phyloP scores from a whole-genome alignment of 2,797 vertebrate genomes.

The Sorex maritimensis region DNA sequence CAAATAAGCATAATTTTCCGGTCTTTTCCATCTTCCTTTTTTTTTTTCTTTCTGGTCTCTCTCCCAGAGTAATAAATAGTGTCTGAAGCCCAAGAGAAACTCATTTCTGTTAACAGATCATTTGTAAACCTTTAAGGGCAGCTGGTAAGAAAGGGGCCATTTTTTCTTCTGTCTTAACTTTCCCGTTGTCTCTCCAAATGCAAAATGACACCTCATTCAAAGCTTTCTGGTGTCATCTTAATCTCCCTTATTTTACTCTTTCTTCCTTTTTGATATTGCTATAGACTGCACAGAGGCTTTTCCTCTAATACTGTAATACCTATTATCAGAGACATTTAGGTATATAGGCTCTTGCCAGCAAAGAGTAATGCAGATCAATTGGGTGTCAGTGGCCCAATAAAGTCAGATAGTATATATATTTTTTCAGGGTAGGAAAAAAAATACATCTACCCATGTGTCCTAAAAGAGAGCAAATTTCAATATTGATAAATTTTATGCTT shows the following conservation, averaged over 20 bases:
- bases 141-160: constrained; percentile 74
- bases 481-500: constrained; percentile 92
- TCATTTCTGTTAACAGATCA: constrained; percentile 86
- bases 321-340: constrained; percentile 89
- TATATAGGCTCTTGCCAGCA: constrained; percentile 85
- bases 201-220: constrained; percentile 87
- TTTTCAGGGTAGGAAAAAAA: constrained; percentile 81
- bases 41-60: constrained; percentile 59
- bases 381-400: constrained; percentile 90
- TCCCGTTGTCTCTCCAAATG: constrained; percentile 85
- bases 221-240: constrained; percentile 88
- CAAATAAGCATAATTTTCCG: constrained; percentile 85
- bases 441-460: constrained; percentile 88
- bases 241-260: constrained; percentile 86
- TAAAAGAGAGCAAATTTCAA: constrained; percentile 90
- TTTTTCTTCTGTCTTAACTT: constrained; percentile 86
- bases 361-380: constrained; percentile 91
- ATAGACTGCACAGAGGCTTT: constrained; percentile 84
- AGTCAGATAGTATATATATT: constrained; percentile 86
- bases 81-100: constrained; percentile 84
- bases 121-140: constrained; percentile 85
- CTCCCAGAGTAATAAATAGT: constrained; percentile 85
- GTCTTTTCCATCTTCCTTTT: constrained; percentile 68
- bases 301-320: constrained; percentile 89
- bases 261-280: constrained; percentile 86